These are phyloP conservation scores for Cricetomys ansorgei DNA, from an alignment of 2,113 vertebrate genomes.

Conservation along the genomic window DNA sequence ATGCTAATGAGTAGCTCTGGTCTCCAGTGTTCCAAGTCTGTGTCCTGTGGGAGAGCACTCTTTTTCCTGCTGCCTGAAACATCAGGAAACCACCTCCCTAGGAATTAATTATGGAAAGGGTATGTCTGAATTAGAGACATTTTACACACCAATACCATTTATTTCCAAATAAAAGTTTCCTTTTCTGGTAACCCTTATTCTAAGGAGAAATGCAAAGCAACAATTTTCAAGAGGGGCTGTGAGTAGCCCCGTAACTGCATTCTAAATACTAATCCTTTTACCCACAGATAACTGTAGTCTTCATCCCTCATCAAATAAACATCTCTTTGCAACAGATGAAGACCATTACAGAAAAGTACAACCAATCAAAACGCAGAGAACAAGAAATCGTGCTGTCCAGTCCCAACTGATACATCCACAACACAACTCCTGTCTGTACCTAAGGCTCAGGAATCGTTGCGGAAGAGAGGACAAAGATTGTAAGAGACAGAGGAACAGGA, in stretches of 20 bases:
- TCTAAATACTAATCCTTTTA: not conserved
- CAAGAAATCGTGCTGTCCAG: not conserved
- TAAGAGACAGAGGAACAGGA: not conserved
- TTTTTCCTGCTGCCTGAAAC: not conserved
- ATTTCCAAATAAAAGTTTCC: constrained; percentile 45
- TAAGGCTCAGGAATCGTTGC: not conserved
- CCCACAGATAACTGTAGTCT: not conserved
- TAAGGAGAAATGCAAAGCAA: constrained; percentile 9
- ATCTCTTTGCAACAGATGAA: not conserved
- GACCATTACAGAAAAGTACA: not conserved
- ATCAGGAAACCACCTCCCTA: not conserved
- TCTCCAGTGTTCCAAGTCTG: not conserved
- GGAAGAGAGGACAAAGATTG: not conserved
- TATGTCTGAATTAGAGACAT: constrained; percentile 4
- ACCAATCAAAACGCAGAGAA: not conserved
- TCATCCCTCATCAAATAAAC: not conserved
- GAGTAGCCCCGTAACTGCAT: not conserved
- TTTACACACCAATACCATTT: constrained; percentile 55
- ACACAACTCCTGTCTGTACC: not conserved
- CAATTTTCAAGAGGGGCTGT: not conserved
- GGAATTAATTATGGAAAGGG: constrained; percentile 22
- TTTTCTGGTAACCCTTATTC: constrained; percentile 17
- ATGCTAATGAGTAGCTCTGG: not conserved
- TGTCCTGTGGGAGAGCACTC: not conserved
- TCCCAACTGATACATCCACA: not conserved